Base-by-base conservation (phyloP, 2,888 invertebrate species). In the Sialis fuliginosa region DNA sequence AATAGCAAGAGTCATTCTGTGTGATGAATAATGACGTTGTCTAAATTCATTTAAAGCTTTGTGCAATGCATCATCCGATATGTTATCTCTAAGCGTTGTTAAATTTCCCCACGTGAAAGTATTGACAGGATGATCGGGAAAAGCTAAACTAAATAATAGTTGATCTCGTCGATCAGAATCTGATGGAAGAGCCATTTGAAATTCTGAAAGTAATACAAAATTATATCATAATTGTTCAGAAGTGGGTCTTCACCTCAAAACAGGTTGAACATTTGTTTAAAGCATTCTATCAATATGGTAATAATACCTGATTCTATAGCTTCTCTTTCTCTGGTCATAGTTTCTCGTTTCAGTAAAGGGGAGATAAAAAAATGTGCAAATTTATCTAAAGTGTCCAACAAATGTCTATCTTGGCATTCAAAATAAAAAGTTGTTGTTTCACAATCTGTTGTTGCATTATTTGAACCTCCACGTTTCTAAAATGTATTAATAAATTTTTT, bases 371-470 rank as follows among this genome's bases (percentile, higher is more conserved):
- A 83, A 58, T 90, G 85, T 40, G 90, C 81, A 69, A 93, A 91
- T 65, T 77, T 79, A 60, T 92, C 89, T 61, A 93, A 70, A 0
- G 83, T 82, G 45, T 77, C 74, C 1, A 72, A 69, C 30, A 93
- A 71, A 61, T 85, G 70, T 56, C 82, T 79, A 62, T 87, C 84
- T 48, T 84, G 80, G 52, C 90, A 79, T 60, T 90, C 90, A 64
- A 93, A 91, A 62, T 89, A 83, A 65, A 90, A 93, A 1, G 81
- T 77, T 0, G 92, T 93, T 56, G 77, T 74, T 63, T 92, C 91
- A 61, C 79, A 80, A 58, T 89, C 90, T 0, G 93, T 93, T 33
- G 79, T 77, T 1, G 91, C 92, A 62, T 92, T 92, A 59, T 82
- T 81, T 6, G 77, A 79, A 5, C 92, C 93, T 4, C 91, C 90